Base-by-base conservation (phyloP, 2,113 vertebrate species). In the Arothron firmamentum region DNA sequence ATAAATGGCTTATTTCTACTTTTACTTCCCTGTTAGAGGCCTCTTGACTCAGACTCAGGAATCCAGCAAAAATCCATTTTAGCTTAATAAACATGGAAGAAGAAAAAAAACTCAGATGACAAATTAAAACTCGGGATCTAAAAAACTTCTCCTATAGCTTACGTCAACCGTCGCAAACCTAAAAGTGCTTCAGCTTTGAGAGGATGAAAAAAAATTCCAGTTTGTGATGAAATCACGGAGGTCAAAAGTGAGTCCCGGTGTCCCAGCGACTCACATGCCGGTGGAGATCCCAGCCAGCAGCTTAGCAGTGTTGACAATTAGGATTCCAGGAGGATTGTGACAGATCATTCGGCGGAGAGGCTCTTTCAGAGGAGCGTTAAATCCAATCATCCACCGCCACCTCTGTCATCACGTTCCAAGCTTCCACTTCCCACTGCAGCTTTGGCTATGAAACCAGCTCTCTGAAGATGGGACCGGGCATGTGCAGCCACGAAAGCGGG, bases 301-400 rank as follows among this genome's bases (percentile, higher is more conserved):
- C 78, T 87, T 85, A 87, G 74, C 65, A 62, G 61, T 31, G 74
- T 73, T 78, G 80, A 82, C 83, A 77, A 79, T 80, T 71, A 69
- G 55, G 66, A 82, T 63, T 65, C 61, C 41, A 68, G 69, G 51
- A 65, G 80, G 75, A 79, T 60, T 84, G 79, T 31, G 64, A 69
- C 56, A 75, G 72, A 84, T 82, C 72, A 71, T 66, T 76, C 48
- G 65, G 62, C 47, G 52, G 64, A 74, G 75, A 58, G 70, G 62
- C 67, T 5, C 59, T 80, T 79, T 70, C 59, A 77, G 70, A 73
- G 72, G 70, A 69, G 57, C 17, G 62, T 57, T 63, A 23, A 86
- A 81, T 74, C 72, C 82, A 63, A 68, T 85, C 73, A 77, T 77
- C 72, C 65, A 48, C 66, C 64, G 21, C 55, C 60, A 74, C 77